Percentiles rank a stretch among this genome's conserved stretches.
Evolutionary conservation across 2,888 invertebrate genomes (phyloP).

Genomic region (Dryomyza anilis): DNA sequence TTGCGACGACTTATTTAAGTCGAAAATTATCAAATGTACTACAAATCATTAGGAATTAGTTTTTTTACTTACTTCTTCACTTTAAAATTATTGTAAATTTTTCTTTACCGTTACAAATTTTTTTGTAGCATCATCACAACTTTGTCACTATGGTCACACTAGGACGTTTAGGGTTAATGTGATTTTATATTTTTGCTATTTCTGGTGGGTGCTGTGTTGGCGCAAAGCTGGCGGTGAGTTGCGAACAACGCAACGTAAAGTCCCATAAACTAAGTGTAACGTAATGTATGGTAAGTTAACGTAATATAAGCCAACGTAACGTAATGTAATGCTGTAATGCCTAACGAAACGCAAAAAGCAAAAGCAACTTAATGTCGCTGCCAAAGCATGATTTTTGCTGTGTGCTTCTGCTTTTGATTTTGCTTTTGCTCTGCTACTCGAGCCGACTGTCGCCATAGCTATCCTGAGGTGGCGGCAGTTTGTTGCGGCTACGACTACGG

Average conservation of each 20-base stretch:
- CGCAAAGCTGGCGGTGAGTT: neutral
- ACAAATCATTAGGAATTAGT: too few relatives aligned
- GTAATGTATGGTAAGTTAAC: slow-evolving; percentile 6
- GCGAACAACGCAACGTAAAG: slow-evolving; percentile 9
- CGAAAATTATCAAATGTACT: too few relatives aligned
- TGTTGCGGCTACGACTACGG: neutral
- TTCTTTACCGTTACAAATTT: too few relatives aligned
- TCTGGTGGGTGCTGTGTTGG: neutral
- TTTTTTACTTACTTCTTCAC: too few relatives aligned
- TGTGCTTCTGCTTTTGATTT: neutral
- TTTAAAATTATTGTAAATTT: too few relatives aligned
- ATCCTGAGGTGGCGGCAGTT: neutral
- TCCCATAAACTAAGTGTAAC: too few relatives aligned
- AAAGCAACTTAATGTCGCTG: neutral
- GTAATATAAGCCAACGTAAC: neutral
- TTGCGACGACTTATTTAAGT: too few relatives aligned
- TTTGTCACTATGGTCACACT: too few relatives aligned
- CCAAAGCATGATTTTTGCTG: slow-evolving; percentile 8
- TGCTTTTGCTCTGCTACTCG: neutral
- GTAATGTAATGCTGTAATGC: neutral
- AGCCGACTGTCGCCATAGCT: neutral
- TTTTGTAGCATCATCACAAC: too few relatives aligned
- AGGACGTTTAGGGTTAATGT: slow-evolving; percentile 1
- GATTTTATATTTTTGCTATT: slow-evolving; percentile 15
- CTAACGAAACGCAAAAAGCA: neutral